phyloP scores from a whole-genome alignment of 2,113 vertebrate species.

The Ammospiza caudacuta region DNA sequence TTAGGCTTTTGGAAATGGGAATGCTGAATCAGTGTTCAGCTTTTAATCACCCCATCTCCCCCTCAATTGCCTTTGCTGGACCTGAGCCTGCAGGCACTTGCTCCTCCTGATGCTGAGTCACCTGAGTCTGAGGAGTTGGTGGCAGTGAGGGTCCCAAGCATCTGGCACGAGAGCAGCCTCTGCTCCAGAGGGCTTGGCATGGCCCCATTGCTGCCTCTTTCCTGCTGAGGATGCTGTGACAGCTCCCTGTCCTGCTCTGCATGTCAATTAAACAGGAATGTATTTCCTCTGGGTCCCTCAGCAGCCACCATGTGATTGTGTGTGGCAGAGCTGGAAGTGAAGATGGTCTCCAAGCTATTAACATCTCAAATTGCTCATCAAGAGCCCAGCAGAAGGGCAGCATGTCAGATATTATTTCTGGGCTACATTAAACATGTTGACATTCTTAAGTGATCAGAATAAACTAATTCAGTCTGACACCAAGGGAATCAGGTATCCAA shows the following conservation, averaged over 20 bases:
- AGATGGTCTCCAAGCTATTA: constrained; percentile 46
- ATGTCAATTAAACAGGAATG: constrained; percentile 30
- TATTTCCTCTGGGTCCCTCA: background rate
- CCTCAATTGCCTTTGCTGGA: background rate
- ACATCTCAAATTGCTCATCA: constrained; percentile 45
- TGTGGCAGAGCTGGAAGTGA: background rate
- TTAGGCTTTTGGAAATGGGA: background rate
- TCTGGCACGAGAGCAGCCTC: background rate
- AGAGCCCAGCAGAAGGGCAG: constrained; percentile 19
- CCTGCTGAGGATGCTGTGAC: background rate
- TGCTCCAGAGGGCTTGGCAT: background rate
- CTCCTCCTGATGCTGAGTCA: background rate
- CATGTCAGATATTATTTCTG: constrained; percentile 10
- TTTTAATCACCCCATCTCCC: background rate
- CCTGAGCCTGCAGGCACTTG: background rate
- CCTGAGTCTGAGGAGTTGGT: background rate
- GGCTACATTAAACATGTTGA: constrained; percentile 26
- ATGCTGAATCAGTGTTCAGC: background rate
- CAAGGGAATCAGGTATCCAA: background rate
- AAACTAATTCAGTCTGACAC: constrained; percentile 20
- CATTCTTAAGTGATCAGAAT: constrained; percentile 51
- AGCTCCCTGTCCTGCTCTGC: background rate
- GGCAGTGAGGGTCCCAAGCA: background rate
- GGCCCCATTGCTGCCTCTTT: background rate
- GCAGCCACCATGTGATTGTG: constrained; percentile 25